Evolutionary conservation across 1,140 invertebrate species (phyloP), one percentile per base, ranked within the genome.

Genomic region (Aphis craccivora): DNA sequence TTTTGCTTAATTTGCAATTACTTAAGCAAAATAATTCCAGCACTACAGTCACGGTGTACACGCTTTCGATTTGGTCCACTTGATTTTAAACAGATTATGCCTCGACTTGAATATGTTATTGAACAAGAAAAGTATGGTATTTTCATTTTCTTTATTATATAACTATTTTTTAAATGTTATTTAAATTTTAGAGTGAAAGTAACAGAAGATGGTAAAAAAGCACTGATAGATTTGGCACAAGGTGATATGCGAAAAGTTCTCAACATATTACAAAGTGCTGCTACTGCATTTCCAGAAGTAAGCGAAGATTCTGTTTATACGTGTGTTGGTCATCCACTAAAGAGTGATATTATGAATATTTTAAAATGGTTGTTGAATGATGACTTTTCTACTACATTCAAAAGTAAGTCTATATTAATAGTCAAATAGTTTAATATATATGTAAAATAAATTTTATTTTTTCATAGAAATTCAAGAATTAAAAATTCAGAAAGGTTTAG

Each of bases 1-100:
- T 99, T 99, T 95, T 99, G 99, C 95, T 97, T 99, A 84, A 99
- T 99, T 95, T 99, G 99, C 95, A 99, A 99, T 95, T 99, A 99
- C 95, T 95, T 99, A 83, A 98, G 98, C 94, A 99, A 99, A 96
- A 99, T 99, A 45, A 99, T 99, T 94, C 99, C 99, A 43, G 99
- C 99, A 2, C 95, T 99, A 76, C 99, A 99, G 95, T 99, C 99
- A 37, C 96, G 99, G 94, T 99, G 99, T 95, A 99, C 99, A 1
- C 96, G 99, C 93, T 99, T 99, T 95, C 96, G 99, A 93, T 99
- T 99, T 95, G 99, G 98, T 9, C 99, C 99, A 7, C 95, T 99
- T 1, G 96, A 96, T 25, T 95, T 96, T 18, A 96, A 97, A 40
- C 99, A 99, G 96, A 99, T 99, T 95, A 94, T 99, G 83, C 98